A percentile compares a stretch with the other conserved stretches of the same genome.
phyloP scores from a whole-genome alignment of 1,140 invertebrate species.

The Heterodera schachtii region DNA sequence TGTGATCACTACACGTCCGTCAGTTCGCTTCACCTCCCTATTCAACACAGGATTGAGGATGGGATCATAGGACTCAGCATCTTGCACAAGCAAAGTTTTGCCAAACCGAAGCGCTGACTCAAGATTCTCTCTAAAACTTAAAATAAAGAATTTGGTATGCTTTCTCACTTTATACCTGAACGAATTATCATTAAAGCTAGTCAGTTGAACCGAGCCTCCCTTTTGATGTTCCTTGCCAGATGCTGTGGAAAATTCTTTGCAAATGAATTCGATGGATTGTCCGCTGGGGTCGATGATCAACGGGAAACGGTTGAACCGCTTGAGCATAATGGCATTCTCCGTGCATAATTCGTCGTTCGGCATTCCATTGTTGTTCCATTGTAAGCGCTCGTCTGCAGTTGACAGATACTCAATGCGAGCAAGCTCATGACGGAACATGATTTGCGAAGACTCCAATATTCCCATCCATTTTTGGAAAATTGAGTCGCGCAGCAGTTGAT shows the following conservation, averaged over 20 bases:
- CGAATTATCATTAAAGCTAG: conserved; percentile 96
- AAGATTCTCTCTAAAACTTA: conserved; percentile 82
- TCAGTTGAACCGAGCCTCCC: conserved; percentile 76
- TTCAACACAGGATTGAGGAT: conserved; percentile 98
- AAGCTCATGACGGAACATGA: conserved; percentile 88
- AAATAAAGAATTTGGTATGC: conserved; percentile 10
- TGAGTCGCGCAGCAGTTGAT: conserved; percentile 89
- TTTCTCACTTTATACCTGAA: conserved; percentile 70
- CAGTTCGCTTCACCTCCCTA: conserved; percentile 88
- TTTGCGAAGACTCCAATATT: conserved; percentile 84
- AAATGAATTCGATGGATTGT: conserved; percentile 94
- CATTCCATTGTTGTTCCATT: conserved; percentile 95
- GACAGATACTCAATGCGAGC: conserved; percentile 97
- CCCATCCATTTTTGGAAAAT: conserved; percentile 91
- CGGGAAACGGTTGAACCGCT: conserved; percentile 96
- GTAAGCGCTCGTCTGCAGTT: conserved; percentile 92
- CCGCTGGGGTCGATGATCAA: conserved; percentile 98
- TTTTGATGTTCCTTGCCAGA: conserved; percentile 68
- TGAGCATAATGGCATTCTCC: conserved; percentile 99
- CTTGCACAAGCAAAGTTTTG: conserved; percentile 93
- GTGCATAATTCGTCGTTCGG: conserved; percentile 96
- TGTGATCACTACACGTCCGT: conserved; percentile 93
- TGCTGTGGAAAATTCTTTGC: conserved; percentile 80
- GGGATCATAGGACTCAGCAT: conserved; percentile 99
- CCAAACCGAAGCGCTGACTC: conserved; percentile 97